Evolutionary conservation across 2,797 vertebrate genomes (phyloP).

Genomic region (Coregonus sp.): DNA sequence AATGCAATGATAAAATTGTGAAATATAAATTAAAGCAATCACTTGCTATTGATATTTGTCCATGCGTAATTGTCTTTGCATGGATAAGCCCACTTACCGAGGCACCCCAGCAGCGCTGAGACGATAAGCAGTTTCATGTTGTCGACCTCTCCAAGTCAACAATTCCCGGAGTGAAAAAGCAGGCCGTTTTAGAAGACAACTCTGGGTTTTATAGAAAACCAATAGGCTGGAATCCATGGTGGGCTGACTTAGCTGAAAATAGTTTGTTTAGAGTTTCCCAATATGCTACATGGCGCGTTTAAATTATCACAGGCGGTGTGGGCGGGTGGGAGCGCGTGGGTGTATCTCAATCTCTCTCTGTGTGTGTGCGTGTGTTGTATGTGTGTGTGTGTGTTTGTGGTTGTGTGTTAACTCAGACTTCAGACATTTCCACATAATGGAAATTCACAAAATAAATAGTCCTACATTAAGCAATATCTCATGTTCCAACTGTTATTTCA

Average conservation of each 20-base stretch:
- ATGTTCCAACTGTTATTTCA: neutral
- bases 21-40: too few species aligned
- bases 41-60: neutral
- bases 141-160: constrained; percentile 41
- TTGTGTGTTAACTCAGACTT: constrained; percentile 18
- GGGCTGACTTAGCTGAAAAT: constrained; percentile 14
- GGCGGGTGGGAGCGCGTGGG: too few species aligned
- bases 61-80: neutral
- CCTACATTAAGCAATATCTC: neutral
- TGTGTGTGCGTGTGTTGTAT: constrained; percentile 1
- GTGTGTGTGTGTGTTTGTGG: constrained; percentile 4
- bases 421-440: constrained; percentile 51
- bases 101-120: constrained; percentile 59
- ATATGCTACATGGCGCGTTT: constrained; percentile 29
- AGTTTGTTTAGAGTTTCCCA: constrained; percentile 62
- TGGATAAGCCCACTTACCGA: constrained; percentile 62
- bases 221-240: constrained; percentile 4
- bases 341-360: neutral
- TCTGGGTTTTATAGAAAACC: constrained; percentile 64
- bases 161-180: constrained; percentile 25
- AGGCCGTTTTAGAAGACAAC: constrained; percentile 17
- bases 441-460: constrained; percentile 14
- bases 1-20: constrained; percentile 62
- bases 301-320: neutral
- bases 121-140: constrained; percentile 68